A percentile compares a stretch with the other conserved stretches of the same genome.
Conservation (phyloP, 2,113 vertebrate species). For the Podarcis muralis region DNA sequence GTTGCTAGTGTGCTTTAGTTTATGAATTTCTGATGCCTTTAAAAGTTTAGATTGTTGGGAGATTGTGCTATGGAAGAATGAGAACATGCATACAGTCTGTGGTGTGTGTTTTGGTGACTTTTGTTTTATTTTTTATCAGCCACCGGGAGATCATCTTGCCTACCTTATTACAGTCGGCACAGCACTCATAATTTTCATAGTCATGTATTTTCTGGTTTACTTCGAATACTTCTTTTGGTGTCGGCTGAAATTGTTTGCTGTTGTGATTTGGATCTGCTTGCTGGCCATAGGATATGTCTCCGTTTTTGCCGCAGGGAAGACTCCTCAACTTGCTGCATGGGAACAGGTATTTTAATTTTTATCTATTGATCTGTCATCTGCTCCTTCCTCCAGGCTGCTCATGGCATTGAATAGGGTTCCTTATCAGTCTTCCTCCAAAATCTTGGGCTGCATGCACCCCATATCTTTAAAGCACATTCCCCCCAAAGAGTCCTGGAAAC, state of each 20-base stretch:
- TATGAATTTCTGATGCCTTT: background rate
- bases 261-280: slow-evolving; percentile 87
- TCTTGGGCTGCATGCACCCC: background rate
- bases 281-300: slow-evolving; percentile 86
- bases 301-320: slow-evolving; percentile 69
- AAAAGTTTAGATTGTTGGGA: background rate
- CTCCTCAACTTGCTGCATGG: slow-evolving; percentile 71
- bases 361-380: background rate
- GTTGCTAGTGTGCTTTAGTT: background rate
- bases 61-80: background rate
- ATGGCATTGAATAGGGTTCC: background rate
- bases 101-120: no score
- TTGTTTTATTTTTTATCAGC: slow-evolving; percentile 63
- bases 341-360: slow-evolving; percentile 83
- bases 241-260: slow-evolving; percentile 82
- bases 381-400: background rate
- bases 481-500: no score
- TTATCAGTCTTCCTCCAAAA: background rate
- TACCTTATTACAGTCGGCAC: slow-evolving; percentile 81
- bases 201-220: slow-evolving; percentile 85
- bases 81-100: background rate
- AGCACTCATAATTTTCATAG: slow-evolving; percentile 83
- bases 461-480: no score
- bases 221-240: slow-evolving; percentile 81
- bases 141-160: slow-evolving; percentile 59